Evolutionary conservation across 2,888 invertebrate species (phyloP), one percentile per base, ranked within the genome.

Genomic region (Drosophila picticornis): DNA sequence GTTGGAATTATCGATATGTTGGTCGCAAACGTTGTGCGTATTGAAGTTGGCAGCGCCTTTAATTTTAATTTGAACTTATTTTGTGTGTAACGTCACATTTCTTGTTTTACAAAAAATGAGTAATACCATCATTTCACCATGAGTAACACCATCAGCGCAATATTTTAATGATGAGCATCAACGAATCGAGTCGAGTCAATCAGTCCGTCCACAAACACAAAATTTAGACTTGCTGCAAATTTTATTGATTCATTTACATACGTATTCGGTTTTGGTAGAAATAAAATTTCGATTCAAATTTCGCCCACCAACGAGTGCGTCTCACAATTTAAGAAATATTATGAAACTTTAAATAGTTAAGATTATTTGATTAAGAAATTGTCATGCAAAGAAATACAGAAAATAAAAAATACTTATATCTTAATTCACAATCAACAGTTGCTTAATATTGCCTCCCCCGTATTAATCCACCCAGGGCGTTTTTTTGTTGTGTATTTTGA

Each of bases 341-440:
- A 46, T 22, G 13, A 46, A 46, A 46, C 7, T 13, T 46, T 13
- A 22, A 46, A 22, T 22, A 13, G 13, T 46, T 46, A 22, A 46
- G 13, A 13, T 13, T 46, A 46, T 22, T 22, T 46, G 7, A 46
- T 22, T 46, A 46, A 16, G 4, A 27, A 50, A 50, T 27, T 50
- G 16, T n/a, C 31, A 51, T n/a, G 40, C 6, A 22, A 13, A 9
- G 32, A 11, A 51, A 13, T 51, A 5, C 1, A 27, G 10, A 60
- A 61, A 56, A 56, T 55, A 19, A 60, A 53, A 60, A 51, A 64
- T 59, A 40, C n/a, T 13, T 36, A 53, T 69, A 48, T 72, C 53
- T 62, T 9, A 38, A 58, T 34, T 40, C 31, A 60, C 66, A 68
- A 69, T 75, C 53, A 77, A 72, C 71, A 83, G 67, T 81, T 70